These are phyloP conservation scores for Podiceps cristatus DNA, from an alignment of 2,113 vertebrate genomes.

Conservation along the genomic window DNA sequence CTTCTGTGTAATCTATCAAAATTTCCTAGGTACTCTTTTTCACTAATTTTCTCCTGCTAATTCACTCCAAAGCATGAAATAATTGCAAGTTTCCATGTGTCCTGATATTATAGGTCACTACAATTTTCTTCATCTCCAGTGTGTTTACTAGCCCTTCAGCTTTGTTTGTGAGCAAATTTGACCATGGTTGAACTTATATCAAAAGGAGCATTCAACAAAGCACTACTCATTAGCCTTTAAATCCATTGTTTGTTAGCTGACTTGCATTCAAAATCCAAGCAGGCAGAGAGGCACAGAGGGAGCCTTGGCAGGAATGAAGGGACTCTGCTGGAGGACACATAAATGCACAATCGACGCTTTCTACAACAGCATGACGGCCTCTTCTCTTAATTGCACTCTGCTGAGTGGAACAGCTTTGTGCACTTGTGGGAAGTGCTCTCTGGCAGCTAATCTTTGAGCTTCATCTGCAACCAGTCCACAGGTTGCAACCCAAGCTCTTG, in stretches of 20 bases:
- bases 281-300: background rate
- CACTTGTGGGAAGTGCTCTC: background rate
- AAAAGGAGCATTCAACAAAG: constrained; percentile 8
- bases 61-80: background rate
- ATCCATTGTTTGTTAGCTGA: background rate
- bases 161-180: background rate
- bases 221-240: background rate
- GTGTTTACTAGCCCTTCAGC: background rate
- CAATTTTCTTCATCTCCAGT: background rate
- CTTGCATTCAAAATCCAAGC: background rate
- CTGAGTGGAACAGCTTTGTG: background rate
- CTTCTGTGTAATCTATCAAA: background rate
- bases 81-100: background rate
- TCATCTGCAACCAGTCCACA: fast-evolving
- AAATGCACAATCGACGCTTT: background rate
- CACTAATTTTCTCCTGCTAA: background rate
- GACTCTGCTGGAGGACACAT: background rate
- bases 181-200: background rate
- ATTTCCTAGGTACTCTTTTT: background rate
- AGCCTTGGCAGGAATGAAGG: constrained; percentile 15
- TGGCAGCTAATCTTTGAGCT: background rate
- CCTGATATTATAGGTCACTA: background rate
- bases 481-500: background rate
- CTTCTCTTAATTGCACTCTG: background rate
- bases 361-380: background rate